A percentile compares a stretch with the other conserved stretches of the same genome.
phyloP scores from a whole-genome alignment of 2,113 vertebrate genomes.

The Alethe diademata region DNA sequence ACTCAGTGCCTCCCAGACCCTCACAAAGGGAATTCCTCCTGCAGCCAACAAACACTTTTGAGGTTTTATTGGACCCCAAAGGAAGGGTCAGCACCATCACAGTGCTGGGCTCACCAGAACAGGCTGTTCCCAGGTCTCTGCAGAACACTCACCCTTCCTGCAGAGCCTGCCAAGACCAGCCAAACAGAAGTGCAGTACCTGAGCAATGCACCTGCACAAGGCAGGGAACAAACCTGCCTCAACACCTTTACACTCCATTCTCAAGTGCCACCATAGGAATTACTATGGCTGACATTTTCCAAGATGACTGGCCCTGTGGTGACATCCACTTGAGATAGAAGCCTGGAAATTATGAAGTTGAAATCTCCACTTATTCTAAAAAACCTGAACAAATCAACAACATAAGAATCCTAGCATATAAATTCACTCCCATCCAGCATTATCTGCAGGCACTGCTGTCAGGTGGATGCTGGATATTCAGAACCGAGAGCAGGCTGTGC shows the following conservation, averaged over 20 bases:
- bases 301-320: neutral
- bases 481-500: neutral
- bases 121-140: neutral
- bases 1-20: neutral
- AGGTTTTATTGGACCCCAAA: neutral
- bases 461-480: neutral
- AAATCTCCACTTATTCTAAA: neutral
- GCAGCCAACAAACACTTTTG: neutral
- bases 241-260: neutral
- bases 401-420: neutral
- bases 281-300: neutral
- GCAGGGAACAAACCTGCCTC: neutral
- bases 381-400: neutral
- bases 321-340: neutral
- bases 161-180: neutral
- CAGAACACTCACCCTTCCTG: neutral
- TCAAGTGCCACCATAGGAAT: neutral
- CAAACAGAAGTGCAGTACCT: neutral
- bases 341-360: neutral
- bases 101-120: neutral
- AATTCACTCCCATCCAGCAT: neutral
- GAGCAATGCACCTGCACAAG: neutral
- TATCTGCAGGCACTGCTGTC: neutral
- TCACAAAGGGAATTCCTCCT: neutral
- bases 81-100: accelerated